phyloP scores from a whole-genome alignment of 2,888 invertebrate species.

The Calameuta idolon region DNA sequence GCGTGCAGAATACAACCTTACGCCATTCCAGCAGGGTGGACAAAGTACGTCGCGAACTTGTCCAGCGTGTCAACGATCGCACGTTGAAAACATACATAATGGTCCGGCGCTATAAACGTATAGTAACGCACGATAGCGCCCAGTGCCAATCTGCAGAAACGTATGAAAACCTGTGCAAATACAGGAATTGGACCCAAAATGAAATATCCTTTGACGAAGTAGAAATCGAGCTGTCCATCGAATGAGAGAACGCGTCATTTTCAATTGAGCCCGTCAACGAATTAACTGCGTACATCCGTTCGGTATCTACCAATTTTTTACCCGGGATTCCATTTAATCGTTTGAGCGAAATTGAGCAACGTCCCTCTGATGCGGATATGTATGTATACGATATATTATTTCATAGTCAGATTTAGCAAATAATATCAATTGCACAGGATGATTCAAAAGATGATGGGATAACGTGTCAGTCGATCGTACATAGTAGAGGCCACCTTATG shows the following conservation, averaged over 20 bases:
- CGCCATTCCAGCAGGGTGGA: neutral
- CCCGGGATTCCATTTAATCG: neutral
- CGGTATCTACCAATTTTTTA: neutral
- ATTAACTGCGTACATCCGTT: neutral
- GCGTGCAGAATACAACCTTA: neutral
- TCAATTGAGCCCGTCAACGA: neutral
- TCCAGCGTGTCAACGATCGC: conserved; percentile 9
- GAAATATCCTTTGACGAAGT: neutral
- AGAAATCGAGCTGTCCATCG: neutral
- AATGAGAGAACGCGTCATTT: neutral
- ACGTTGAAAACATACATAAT: neutral
- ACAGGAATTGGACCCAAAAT: neutral
- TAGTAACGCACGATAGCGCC: neutral
- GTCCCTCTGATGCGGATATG: neutral
- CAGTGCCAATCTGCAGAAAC: neutral
- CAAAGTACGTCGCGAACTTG: conserved; percentile 11
- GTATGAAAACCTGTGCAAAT: neutral
- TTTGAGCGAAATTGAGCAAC: neutral
- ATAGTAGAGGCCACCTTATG: neutral
- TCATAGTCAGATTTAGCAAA: neutral
- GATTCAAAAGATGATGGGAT: too few relatives aligned
- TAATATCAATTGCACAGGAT: too few relatives aligned
- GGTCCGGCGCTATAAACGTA: too few relatives aligned
- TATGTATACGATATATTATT: neutral
- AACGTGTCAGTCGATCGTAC: too few relatives aligned